Evolutionary conservation across 2,888 invertebrate genomes (phyloP).

Genomic region (Cataglyphis albicans): DNA sequence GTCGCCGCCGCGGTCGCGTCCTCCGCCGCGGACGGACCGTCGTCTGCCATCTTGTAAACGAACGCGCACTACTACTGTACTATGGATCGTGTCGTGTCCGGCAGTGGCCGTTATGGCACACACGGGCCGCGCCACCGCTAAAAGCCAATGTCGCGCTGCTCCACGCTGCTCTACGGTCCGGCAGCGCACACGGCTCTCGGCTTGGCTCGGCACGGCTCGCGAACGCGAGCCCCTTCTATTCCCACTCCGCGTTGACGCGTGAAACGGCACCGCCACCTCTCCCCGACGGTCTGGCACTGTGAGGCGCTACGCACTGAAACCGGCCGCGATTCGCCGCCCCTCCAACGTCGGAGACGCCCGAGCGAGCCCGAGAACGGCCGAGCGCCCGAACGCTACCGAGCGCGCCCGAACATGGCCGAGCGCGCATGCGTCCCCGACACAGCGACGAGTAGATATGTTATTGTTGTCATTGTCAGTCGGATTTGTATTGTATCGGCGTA

Average conservation of each 20-base stretch:
- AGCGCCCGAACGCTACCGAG: background rate
- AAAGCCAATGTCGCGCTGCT: slow-evolving; percentile 58
- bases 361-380: slow-evolving; percentile 25
- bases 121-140: slow-evolving; percentile 73
- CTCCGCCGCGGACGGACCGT: slow-evolving; percentile 90
- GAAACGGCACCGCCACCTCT: slow-evolving; percentile 69
- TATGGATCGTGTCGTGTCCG: slow-evolving; percentile 51
- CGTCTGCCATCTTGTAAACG: slow-evolving; percentile 93
- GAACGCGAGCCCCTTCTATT: slow-evolving; percentile 62
- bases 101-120: slow-evolving; percentile 76
- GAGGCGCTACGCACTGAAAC: slow-evolving; percentile 19
- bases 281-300: slow-evolving; percentile 65
- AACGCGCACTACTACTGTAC: slow-evolving; percentile 88
- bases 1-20: slow-evolving; percentile 85
- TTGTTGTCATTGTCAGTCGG: too few relatives aligned
- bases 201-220: slow-evolving; percentile 42
- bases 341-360: background rate
- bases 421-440: background rate
- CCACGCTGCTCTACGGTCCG: slow-evolving; percentile 57
- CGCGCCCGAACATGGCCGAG: background rate
- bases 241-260: slow-evolving; percentile 55
- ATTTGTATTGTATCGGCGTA: too few relatives aligned
- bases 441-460: too few relatives aligned
- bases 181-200: slow-evolving; percentile 62
- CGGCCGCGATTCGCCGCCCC: background rate